Base-by-base conservation (phyloP, 2,888 invertebrate species). In the Pseudococcus longispinus region DNA sequence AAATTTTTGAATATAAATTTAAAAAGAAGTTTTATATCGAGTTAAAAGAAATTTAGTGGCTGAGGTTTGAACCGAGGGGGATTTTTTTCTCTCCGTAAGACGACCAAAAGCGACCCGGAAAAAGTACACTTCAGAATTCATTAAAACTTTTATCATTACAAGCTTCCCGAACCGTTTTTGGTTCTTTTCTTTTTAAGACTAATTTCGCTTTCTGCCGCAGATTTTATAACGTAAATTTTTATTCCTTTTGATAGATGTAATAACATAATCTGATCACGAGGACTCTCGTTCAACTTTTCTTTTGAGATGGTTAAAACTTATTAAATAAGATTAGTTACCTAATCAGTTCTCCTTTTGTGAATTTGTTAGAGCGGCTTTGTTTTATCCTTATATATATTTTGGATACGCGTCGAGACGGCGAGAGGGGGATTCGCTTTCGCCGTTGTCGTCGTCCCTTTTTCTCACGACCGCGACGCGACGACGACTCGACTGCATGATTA, bases 141-240 rank as follows among this genome's bases (percentile, higher is more conserved):
- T 85, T 85, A 85, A 85, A 85, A 85, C 85, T 85, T 85, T 85
- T 77, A 85, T 85, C 85, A 85, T 85, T 85, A 85, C 85, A 83
- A 83, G 83, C 83, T 51, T 55, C 29, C 83, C 83, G 46, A 23
- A 44, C 65, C 65, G 55, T 70, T 85, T 85, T 85, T 85, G 74
- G 29, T 65, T 85, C 84, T 70, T 85, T 84, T 37, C 55, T 60
- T 65, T 85, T 85, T 51, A 60, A 84, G 84, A 84, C 84, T 84
- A 84, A 84, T 84, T 84, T 84, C 65, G 65, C 60, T 84, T 60
- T 60, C 42, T 85, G 44, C 29, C 44, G 44, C 44, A 70, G 32
- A 85, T 83, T 83, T 83, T 83, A 55, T 51, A 83, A 83, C 46
- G 55, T 46, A 51, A 83, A 83, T 77, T 84, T 84, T 77, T 46